These are phyloP conservation scores for Gasteruption jaculator DNA, from an alignment of 2,888 invertebrate species.

Conservation along the genomic window DNA sequence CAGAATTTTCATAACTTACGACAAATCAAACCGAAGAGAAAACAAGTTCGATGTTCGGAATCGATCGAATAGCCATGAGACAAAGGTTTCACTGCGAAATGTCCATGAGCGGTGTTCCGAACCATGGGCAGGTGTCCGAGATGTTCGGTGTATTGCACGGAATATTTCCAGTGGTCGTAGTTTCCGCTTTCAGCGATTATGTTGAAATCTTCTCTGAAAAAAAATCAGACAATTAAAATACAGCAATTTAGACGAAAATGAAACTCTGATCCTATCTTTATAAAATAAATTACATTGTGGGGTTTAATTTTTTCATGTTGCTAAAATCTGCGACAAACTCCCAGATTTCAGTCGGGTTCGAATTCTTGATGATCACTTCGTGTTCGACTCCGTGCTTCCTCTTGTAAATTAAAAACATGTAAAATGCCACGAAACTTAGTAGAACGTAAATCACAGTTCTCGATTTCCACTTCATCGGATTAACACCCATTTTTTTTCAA, in stretches of 20 bases:
- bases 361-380: slow-evolving; percentile 55
- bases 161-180: slow-evolving; percentile 67
- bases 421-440: slow-evolving; percentile 29
- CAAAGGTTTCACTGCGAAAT: slow-evolving; percentile 58
- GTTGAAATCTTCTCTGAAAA: slow-evolving; percentile 58
- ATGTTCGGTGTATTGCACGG: slow-evolving; percentile 62
- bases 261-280: background rate
- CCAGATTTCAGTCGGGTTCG: slow-evolving; percentile 63
- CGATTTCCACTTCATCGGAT: slow-evolving; percentile 47
- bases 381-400: slow-evolving; percentile 33
- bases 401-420: slow-evolving; percentile 37
- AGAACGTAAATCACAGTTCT: slow-evolving; percentile 31
- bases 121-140: slow-evolving; percentile 64
- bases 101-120: slow-evolving; percentile 57
- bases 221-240: background rate
- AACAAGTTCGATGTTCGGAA: slow-evolving; percentile 64
- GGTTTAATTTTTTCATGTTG: slow-evolving; percentile 67
- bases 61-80: slow-evolving; percentile 56
- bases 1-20: too few relatives aligned
- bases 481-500: slow-evolving; percentile 42
- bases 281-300: slow-evolving; percentile 59
- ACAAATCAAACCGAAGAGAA: slow-evolving; percentile 57
- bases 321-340: slow-evolving; percentile 73
- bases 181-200: slow-evolving; percentile 63
- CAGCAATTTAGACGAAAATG: background rate